These are phyloP conservation scores for Pseudoatta argentina DNA, from an alignment of 1,140 invertebrate genomes.

Conservation along the genomic window DNA sequence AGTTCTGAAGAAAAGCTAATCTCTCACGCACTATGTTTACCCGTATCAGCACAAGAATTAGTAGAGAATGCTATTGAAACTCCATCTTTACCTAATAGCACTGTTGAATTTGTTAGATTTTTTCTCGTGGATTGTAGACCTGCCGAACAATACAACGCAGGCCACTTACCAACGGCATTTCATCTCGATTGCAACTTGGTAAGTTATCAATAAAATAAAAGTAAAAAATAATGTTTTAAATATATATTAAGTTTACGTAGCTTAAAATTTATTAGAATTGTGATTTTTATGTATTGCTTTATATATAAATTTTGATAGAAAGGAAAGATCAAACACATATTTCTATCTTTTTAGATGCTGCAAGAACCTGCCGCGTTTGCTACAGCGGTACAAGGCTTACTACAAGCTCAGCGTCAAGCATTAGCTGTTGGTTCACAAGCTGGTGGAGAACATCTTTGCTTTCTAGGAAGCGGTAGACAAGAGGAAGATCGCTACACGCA, in stretches of 20 bases:
- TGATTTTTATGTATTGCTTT: background rate
- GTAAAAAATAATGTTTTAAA: background rate
- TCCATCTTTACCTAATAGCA: constrained; percentile 86
- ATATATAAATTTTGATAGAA: constrained; percentile 22
- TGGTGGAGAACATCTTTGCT: constrained; percentile 98
- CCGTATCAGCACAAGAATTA: constrained; percentile 95
- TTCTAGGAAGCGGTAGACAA: constrained; percentile 97
- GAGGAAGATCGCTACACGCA: constrained; percentile 99
- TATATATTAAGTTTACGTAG: background rate
- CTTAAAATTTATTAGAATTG: background rate
- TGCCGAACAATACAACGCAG: constrained; percentile 98
- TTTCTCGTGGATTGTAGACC: constrained; percentile 99
- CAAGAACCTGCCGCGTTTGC: constrained; percentile 97
- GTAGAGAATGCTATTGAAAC: constrained; percentile 91
- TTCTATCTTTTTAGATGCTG: constrained; percentile 83
- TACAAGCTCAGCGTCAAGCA: constrained; percentile 96
- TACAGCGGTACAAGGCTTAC: constrained; percentile 97
- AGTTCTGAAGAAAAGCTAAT: constrained; percentile 87
- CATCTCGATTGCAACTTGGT: constrained; percentile 98
- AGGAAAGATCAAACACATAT: background rate
- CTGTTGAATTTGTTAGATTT: constrained; percentile 91
- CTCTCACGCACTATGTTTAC: constrained; percentile 96
- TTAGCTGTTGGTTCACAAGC: constrained; percentile 95
- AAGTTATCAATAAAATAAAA: constrained; percentile 72
- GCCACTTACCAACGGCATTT: constrained; percentile 98